These are phyloP conservation scores for Laothoe populi DNA, from an alignment of 2,888 invertebrate genomes.

Conservation along the genomic window DNA sequence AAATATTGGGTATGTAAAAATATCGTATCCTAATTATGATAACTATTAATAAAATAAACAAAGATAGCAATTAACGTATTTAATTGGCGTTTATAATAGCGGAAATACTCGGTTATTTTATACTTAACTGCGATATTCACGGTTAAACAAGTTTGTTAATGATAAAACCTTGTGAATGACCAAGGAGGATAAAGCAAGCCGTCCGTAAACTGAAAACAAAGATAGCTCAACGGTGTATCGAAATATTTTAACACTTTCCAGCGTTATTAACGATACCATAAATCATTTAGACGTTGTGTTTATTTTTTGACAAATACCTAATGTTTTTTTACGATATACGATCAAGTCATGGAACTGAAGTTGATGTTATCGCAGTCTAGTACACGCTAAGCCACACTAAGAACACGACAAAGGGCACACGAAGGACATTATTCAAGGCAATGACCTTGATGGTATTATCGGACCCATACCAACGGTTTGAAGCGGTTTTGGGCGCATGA, in stretches of 20 bases:
- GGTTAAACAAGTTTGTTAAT: not conserved
- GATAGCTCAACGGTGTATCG: not conserved
- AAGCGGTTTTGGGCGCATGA: too few species aligned
- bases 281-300: not conserved
- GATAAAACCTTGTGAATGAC: constrained; percentile 5
- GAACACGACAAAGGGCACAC: not conserved
- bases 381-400: not conserved
- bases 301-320: not conserved
- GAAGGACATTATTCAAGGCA: constrained; percentile 19
- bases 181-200: not conserved
- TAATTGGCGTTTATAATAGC: constrained; percentile 1
- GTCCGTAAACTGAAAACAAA: not conserved
- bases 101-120: not conserved
- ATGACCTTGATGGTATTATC: constrained; percentile 18
- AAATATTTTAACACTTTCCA: not conserved
- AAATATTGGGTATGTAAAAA: too few species aligned
- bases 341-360: constrained; percentile 13
- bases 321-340: not conserved
- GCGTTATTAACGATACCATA: not conserved
- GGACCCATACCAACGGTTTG: too few species aligned
- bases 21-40: not conserved
- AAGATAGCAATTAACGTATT: not conserved
- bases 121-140: not conserved
- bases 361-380: not conserved
- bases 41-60: not conserved